Percentiles rank a stretch among this genome's conserved stretches.
Conservation (phyloP, 2,113 vertebrate genomes). For the Haliaeetus leucogaster region DNA sequence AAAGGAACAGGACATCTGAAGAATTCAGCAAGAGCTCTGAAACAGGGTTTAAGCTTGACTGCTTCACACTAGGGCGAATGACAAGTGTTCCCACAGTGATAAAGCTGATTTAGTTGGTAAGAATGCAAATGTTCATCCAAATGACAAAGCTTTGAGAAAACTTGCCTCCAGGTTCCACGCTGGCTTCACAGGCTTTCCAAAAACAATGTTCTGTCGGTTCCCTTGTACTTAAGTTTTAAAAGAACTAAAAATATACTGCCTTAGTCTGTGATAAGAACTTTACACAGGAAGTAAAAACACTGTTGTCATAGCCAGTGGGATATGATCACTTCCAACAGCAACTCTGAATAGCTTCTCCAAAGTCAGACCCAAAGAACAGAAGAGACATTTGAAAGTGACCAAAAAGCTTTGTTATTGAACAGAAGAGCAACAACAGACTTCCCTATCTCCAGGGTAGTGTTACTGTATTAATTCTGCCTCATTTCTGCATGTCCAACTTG, state of each 20-base stretch:
- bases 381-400: not conserved
- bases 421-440: not conserved
- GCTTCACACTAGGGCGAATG: not conserved
- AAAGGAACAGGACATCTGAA: not conserved
- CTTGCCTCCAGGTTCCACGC: not conserved
- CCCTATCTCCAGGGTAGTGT: not conserved
- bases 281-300: not conserved
- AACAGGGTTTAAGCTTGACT: not conserved
- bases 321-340: not conserved
- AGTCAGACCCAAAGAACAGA: not conserved
- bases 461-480: not conserved
- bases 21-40: not conserved
- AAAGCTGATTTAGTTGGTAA: not conserved
- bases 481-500: not conserved
- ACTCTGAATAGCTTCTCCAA: not conserved
- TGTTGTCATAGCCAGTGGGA: not conserved
- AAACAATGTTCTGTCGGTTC: not conserved
- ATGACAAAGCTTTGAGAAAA: not conserved
- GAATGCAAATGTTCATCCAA: not conserved
- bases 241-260: slow-evolving; percentile 12
- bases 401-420: not conserved
- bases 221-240: not conserved
- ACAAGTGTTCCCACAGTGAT: not conserved
- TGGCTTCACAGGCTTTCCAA: not conserved
- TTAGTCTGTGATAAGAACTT: not conserved